Evolutionary conservation across 2,888 invertebrate species (phyloP).

Genomic region (Cremastobaeus sp.): DNA sequence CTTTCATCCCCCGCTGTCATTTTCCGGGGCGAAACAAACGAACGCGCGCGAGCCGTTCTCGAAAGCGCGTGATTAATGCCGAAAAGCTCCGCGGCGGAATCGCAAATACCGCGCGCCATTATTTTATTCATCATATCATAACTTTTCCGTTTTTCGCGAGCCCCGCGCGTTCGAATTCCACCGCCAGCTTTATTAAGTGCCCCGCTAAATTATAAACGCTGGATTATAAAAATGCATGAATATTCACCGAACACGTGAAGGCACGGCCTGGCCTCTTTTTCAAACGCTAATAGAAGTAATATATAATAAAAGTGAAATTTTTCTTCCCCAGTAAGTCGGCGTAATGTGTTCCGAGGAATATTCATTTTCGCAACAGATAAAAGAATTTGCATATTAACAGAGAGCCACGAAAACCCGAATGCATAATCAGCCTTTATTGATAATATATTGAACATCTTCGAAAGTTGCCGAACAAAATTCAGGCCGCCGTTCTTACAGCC

Average conservation of each 20-base stretch:
- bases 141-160: slow-evolving; percentile 4
- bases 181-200: slow-evolving; percentile 11
- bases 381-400: slow-evolving; percentile 36
- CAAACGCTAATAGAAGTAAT: slow-evolving; percentile 28
- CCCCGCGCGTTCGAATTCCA: not conserved
- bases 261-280: not conserved
- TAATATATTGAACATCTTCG: slow-evolving; percentile 14
- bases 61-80: slow-evolving; percentile 49
- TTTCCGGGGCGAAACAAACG: slow-evolving; percentile 48
- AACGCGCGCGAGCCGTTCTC: slow-evolving; percentile 15
- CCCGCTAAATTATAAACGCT: slow-evolving; percentile 24
- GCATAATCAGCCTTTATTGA: slow-evolving; percentile 13
- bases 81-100: slow-evolving; percentile 33
- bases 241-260: slow-evolving; percentile 22
- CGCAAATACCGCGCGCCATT: slow-evolving; percentile 24
- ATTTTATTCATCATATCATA: slow-evolving; percentile 39
- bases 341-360: slow-evolving; percentile 36
- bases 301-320: slow-evolving; percentile 27
- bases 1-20: slow-evolving; percentile 63
- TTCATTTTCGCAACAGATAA: slow-evolving; percentile 42
- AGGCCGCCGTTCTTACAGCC: too few relatives aligned
- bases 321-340: slow-evolving; percentile 24
- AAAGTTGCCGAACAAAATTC: not conserved
- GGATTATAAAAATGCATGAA: slow-evolving; percentile 40
- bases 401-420: not conserved